Base-by-base conservation (phyloP, 1,140 invertebrate genomes). In the Cherax destructor region DNA sequence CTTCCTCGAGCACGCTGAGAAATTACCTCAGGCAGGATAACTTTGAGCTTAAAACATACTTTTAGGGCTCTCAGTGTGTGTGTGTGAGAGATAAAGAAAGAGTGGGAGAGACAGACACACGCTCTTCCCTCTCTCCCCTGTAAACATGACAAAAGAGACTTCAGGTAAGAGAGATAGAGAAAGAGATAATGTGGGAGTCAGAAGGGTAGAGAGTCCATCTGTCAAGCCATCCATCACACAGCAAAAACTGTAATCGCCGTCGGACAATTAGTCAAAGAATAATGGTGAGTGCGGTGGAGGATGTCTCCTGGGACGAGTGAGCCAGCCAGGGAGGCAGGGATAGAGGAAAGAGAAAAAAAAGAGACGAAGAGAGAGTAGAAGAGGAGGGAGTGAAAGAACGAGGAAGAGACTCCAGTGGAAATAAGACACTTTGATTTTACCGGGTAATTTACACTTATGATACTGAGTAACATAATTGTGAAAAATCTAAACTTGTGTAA, bases 191-290 rank as follows among this genome's bases (percentile, higher is more conserved):
- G 24, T 9, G 24, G 41, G 76, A 78, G 76, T n/a, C 18, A 78
- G 24, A 47, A 9, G 10, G 76, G 24, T 5, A 78, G 61, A 69
- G 61, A 69, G 61, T 83, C 81, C 81, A 83, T 83, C 81, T 65
- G 52, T 30, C 56, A 16, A 24, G 3, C 59, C 81, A 83, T 83
- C 59, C 52, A 61, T 83, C 81, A 59, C 41, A 41, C n/a, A 30
- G 41, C 30, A 83, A 83, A 50, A 61, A 83, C 52, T 83, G 24
- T 30, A 83, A 83, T 83, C 81, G 81, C 81, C 52, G 61, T 50
- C 24, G 81, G 81, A 83, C 81, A 83, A 83, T 83, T 83, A 83
- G 59, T 50, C 81, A 65, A 61, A 83, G 81, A 83, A 83, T 83
- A 83, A 83, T 83, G 81, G 81, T 83, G 56, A 83, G 81, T 65